These are phyloP conservation scores for Zaprionus lachaisei DNA, from an alignment of 1,140 invertebrate species.

Conservation along the genomic window DNA sequence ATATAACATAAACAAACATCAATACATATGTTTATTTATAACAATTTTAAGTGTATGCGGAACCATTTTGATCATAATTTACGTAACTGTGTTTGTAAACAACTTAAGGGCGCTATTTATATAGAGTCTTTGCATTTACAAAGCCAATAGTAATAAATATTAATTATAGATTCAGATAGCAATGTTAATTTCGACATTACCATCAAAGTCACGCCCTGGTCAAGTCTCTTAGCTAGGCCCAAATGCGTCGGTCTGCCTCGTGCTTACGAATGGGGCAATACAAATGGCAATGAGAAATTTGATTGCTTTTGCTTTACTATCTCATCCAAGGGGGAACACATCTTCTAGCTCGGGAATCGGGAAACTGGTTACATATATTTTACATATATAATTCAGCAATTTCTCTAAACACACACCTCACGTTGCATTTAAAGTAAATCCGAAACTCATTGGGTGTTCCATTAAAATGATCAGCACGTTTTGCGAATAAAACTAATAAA, in stretches of 20 bases:
- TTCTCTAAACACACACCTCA: conserved; percentile 4
- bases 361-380: neutral
- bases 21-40: neutral
- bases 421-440: conserved; percentile 16
- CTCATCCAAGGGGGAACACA: neutral
- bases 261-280: conserved; percentile 23
- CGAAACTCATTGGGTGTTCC: conserved; percentile 16
- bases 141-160: conserved; percentile 30
- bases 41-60: neutral
- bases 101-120: conserved; percentile 5
- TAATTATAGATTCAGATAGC: conserved; percentile 36
- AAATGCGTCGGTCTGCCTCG: conserved; percentile 18
- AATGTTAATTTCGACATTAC: conserved; percentile 44
- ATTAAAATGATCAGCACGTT: conserved; percentile 62
- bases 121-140: neutral
- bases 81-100: conserved; percentile 25
- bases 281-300: conserved; percentile 12
- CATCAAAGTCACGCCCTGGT: conserved; percentile 36
- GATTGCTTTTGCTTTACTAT: neutral
- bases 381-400: neutral
- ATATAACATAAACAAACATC: too few species aligned
- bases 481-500: conserved; percentile 55
- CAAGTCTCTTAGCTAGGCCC: conserved; percentile 22
- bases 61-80: neutral
- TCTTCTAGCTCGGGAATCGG: conserved; percentile 6